Conservation (phyloP, 2,797 vertebrate genomes). For the Pangasius djambal region DNA sequence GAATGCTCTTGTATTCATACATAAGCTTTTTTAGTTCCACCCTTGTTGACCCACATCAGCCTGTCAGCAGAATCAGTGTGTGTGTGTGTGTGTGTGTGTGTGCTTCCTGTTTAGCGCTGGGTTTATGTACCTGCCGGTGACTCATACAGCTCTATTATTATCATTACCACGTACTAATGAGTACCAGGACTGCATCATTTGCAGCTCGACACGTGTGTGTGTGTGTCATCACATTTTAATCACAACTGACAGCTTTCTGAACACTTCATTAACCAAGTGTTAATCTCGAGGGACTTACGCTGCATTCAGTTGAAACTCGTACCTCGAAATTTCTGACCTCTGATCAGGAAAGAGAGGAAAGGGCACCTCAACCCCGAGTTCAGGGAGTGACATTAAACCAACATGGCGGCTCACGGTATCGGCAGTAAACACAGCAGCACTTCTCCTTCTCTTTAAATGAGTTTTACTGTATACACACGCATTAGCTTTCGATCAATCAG, state of each 20-base stretch:
- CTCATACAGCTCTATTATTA: background rate
- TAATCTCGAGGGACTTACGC: background rate
- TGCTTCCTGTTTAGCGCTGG: background rate
- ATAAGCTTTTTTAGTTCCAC: background rate
- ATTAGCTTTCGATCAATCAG: background rate
- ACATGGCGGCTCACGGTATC: background rate
- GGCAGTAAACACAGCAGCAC: background rate
- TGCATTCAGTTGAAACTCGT: background rate
- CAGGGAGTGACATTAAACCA: background rate
- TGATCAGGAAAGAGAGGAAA: background rate
- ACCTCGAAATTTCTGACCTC: background rate
- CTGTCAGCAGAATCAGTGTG: background rate
- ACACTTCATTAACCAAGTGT: background rate
- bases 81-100: constrained; percentile 8
- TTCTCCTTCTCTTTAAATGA: no score
- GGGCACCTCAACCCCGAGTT: background rate
- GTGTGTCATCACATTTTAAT: background rate
- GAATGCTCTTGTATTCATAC: background rate
- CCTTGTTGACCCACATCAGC: background rate
- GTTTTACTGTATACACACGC: background rate
- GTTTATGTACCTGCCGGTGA: background rate
- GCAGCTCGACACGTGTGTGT: background rate
- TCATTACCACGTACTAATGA: background rate
- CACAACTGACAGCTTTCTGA: background rate
- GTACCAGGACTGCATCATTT: background rate